Percentiles rank a stretch among this genome's conserved stretches.
Evolutionary conservation across 2,888 invertebrate genomes (phyloP).

Genomic region (Theretra japonica): DNA sequence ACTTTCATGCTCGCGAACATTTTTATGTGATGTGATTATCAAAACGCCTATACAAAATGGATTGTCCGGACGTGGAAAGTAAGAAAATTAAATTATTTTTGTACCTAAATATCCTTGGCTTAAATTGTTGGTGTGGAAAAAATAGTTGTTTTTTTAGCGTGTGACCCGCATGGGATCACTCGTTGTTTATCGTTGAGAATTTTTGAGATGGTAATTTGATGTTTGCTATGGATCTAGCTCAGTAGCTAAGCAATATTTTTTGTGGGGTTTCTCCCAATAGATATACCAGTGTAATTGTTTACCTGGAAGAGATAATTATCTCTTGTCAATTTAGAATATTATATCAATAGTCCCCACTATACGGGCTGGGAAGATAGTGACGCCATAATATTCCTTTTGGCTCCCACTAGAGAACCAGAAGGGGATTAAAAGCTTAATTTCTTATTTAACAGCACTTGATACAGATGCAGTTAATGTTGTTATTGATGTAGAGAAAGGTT

Average conservation of each 20-base stretch:
- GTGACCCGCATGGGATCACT: conserved; percentile 2
- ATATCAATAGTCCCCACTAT: too few relatives aligned
- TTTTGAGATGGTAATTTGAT: conserved; percentile 1
- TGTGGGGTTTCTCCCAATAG: too few relatives aligned
- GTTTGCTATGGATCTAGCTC: not conserved
- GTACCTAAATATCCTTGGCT: not conserved
- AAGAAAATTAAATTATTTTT: not conserved
- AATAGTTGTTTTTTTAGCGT: not conserved
- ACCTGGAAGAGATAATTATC: too few relatives aligned
- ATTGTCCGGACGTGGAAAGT: conserved; percentile 1
- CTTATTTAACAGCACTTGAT: too few relatives aligned
- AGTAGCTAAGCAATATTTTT: not conserved
- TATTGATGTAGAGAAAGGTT: too few relatives aligned
- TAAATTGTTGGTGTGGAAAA: not conserved
- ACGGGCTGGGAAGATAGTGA: too few relatives aligned
- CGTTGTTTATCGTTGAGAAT: not conserved
- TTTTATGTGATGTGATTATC: conserved; percentile 20
- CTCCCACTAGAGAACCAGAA: too few relatives aligned
- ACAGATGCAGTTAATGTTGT: too few relatives aligned
- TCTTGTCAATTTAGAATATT: too few relatives aligned
- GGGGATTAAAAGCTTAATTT: too few relatives aligned
- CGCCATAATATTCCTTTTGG: too few relatives aligned
- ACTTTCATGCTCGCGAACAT: conserved; percentile 6
- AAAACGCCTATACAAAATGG: not conserved
- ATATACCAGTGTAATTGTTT: too few relatives aligned